These are phyloP conservation scores for Amphipoea oculea DNA, from an alignment of 2,888 invertebrate species.

Conservation along the genomic window DNA sequence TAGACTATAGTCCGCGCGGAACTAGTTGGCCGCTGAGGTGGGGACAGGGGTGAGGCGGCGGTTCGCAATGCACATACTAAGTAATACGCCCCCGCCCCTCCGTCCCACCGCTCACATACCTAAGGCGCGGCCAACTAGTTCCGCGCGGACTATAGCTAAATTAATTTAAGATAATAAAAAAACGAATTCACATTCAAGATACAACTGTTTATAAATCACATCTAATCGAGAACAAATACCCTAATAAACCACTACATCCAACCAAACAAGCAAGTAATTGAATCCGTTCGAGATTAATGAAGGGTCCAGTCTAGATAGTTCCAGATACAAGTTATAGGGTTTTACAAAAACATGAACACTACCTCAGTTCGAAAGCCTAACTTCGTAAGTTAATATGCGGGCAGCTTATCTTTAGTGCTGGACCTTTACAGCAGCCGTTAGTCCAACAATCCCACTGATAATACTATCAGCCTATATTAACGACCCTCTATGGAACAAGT, in stretches of 20 bases:
- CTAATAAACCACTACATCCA: background rate
- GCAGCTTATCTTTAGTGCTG: constrained; percentile 61
- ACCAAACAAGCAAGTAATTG: background rate
- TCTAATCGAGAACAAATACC: background rate
- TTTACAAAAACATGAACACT: constrained; percentile 40
- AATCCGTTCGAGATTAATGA: constrained; percentile 1
- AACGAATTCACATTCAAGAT: background rate
- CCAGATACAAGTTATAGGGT: constrained; percentile 11
- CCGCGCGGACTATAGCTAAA: background rate
- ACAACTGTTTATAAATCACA: background rate
- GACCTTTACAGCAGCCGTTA: constrained; percentile 52
- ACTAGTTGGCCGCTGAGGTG: too few relatives aligned
- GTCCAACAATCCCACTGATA: constrained; percentile 46
- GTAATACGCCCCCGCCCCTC: too few relatives aligned
- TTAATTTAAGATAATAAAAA: background rate
- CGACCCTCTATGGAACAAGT: constrained; percentile 44
- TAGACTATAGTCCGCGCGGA: background rate
- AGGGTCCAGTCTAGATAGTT: background rate
- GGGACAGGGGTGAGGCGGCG: too few relatives aligned
- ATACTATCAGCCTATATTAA: constrained; percentile 56
- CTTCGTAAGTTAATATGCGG: constrained; percentile 59
- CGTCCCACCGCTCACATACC: too few relatives aligned
- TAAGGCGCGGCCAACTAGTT: too few relatives aligned
- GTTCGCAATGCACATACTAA: too few relatives aligned
- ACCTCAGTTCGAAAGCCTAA: constrained; percentile 35